phyloP scores from a whole-genome alignment of 2,888 invertebrate species.

The Xiphydria camelus region DNA sequence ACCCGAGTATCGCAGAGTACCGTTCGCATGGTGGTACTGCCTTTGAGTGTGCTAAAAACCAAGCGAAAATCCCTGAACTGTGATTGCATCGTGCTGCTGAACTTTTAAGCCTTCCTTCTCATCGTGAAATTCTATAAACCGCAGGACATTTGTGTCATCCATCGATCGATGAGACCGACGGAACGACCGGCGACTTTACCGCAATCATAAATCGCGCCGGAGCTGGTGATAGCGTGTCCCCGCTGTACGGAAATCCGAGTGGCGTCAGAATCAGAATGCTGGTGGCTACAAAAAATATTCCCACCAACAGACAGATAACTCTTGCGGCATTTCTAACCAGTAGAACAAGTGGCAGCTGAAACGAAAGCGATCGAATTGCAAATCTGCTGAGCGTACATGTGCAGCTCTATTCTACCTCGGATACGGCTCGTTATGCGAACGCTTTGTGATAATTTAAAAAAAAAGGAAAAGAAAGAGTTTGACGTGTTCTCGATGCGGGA shows the following conservation, averaged over 20 bases:
- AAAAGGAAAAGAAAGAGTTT: no score
- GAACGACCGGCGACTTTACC: conserved; percentile 58
- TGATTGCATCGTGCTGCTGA: conserved; percentile 2
- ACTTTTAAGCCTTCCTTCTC: no score
- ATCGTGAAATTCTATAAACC: no score
- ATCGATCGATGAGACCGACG: no score
- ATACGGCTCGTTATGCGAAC: no score
- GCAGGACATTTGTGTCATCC: no score
- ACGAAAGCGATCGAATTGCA: conserved; percentile 21
- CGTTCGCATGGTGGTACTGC: conserved; percentile 62
- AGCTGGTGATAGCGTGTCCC: conserved; percentile 64
- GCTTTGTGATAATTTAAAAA: no score
- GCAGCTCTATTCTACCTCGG: no score
- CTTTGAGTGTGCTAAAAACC: conserved; percentile 66
- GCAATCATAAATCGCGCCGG: conserved; percentile 78
- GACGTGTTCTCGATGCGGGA: no score
- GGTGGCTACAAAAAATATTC: conserved; percentile 61
- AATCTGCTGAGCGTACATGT: no score
- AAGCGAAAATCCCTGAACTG: no score
- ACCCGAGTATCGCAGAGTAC: conserved; percentile 58
- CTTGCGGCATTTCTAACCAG: conserved; percentile 59
- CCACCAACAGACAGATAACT: conserved; percentile 61
- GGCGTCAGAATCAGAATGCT: conserved; percentile 67
- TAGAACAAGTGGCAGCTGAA: conserved; percentile 57
- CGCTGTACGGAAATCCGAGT: conserved; percentile 75